Evolutionary conservation across 2,113 vertebrate species (phyloP).

Genomic region (Callospermophilus lateralis): DNA sequence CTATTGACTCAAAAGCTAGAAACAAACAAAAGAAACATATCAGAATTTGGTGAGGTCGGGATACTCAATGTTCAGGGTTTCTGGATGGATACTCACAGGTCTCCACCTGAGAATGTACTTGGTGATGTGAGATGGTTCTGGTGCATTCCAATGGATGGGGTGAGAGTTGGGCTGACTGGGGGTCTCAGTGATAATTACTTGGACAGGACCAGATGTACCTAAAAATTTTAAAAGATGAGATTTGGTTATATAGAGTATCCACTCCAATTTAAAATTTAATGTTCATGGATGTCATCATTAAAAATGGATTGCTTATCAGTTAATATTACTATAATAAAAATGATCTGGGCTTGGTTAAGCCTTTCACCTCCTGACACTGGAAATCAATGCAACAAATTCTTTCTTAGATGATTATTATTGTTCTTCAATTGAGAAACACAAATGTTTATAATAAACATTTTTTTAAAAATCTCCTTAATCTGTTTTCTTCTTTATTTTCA

Average conservation of each 20-base stretch:
- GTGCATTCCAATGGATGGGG: conserved; percentile 97
- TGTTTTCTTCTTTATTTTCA: conserved; percentile 40
- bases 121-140: conserved; percentile 93
- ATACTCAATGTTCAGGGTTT: neutral
- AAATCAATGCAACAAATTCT: conserved; percentile 11
- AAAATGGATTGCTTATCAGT: neutral
- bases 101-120: conserved; percentile 97
- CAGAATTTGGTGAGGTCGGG: neutral
- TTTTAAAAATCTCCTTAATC: neutral
- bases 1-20: neutral
- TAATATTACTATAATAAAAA: conserved; percentile 36
- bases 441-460: neutral
- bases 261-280: conserved; percentile 24
- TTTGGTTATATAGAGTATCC: neutral
- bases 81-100: conserved; percentile 87
- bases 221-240: conserved; percentile 29
- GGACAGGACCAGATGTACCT: conserved; percentile 93
- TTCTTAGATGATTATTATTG: neutral
- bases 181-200: conserved; percentile 96
- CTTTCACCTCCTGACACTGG: neutral
- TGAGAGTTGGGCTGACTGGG: conserved; percentile 95
- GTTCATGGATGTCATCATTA: neutral
- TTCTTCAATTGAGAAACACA: conserved; percentile 25
- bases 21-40: neutral
- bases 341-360: neutral